Evolutionary conservation across 2,113 vertebrate genomes (phyloP).

Genomic region (Myrmophylax atrothorax): DNA sequence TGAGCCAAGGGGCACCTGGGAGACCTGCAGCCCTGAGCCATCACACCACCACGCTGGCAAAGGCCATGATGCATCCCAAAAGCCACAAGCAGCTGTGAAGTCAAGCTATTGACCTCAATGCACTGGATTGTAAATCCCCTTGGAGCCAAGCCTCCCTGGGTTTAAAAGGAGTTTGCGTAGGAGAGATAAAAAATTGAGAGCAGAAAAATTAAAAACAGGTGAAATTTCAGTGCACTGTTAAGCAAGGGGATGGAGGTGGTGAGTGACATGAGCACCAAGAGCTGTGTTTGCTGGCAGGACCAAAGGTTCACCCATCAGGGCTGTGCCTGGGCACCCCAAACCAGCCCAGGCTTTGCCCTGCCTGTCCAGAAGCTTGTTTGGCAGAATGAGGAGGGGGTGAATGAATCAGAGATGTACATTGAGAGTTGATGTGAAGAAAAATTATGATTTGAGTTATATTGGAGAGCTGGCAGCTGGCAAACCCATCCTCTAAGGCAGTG

Average conservation of each 20-base stretch:
- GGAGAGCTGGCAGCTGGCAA: background rate
- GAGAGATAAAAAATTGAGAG: background rate
- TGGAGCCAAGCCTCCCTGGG: background rate
- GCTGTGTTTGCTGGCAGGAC: background rate
- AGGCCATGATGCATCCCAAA: background rate
- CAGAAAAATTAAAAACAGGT: background rate
- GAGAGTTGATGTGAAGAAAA: background rate
- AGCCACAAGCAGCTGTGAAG: background rate
- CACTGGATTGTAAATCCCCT: background rate
- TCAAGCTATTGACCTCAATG: background rate
- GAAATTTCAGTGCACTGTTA: background rate
- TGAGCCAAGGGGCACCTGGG: background rate
- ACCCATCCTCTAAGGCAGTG: background rate
- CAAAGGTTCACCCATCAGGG: background rate
- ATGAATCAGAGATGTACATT: background rate
- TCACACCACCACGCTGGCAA: fast-evolving
- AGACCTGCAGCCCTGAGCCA: fast-evolving
- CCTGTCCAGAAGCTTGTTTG: background rate
- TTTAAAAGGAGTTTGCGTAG: background rate
- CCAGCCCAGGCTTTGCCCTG: background rate
- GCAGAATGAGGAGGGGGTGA: background rate
- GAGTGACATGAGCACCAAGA: fast-evolving
- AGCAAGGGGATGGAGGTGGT: background rate
- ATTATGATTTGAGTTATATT: background rate
- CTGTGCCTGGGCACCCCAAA: background rate